Evolutionary conservation across 2,113 vertebrate species (phyloP).

Genomic region (Macrotus californicus): DNA sequence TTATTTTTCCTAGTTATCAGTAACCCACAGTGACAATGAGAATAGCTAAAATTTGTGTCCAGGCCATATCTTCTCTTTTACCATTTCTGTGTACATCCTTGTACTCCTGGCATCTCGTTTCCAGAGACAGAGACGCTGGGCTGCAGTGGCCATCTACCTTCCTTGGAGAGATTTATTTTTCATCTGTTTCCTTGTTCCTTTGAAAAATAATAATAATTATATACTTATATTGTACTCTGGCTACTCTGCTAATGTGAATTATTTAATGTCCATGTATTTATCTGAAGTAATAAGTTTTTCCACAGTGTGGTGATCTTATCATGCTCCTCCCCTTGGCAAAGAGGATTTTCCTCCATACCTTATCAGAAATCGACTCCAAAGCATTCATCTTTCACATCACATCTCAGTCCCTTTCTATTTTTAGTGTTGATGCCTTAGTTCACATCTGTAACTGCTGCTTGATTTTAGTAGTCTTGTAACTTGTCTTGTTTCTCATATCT

Average conservation of each 20-base stretch:
- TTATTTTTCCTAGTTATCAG: neutral
- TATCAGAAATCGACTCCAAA: neutral
- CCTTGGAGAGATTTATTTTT: neutral
- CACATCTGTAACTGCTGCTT: neutral
- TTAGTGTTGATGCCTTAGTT: neutral
- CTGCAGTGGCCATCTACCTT: neutral
- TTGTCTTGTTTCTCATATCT: neutral
- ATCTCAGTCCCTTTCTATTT: neutral
- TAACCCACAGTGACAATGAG: neutral
- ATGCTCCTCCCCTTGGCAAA: neutral
- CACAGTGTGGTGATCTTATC: neutral
- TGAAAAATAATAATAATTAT: neutral
- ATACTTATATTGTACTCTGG: neutral
- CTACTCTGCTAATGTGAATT: slow-evolving; percentile 1
- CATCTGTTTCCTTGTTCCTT: neutral
- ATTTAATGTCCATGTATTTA: neutral
- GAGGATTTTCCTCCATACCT: neutral
- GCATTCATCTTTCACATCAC: neutral
- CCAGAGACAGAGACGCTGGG: neutral
- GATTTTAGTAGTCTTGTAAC: neutral
- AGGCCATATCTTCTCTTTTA: neutral
- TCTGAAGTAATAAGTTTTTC: slow-evolving; percentile 1
- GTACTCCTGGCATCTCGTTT: neutral
- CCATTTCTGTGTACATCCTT: neutral
- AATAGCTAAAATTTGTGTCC: neutral